Percentiles rank a stretch among this genome's conserved stretches.
Conservation (phyloP, 2,888 invertebrate species). For the Aspidapion aeneum region DNA sequence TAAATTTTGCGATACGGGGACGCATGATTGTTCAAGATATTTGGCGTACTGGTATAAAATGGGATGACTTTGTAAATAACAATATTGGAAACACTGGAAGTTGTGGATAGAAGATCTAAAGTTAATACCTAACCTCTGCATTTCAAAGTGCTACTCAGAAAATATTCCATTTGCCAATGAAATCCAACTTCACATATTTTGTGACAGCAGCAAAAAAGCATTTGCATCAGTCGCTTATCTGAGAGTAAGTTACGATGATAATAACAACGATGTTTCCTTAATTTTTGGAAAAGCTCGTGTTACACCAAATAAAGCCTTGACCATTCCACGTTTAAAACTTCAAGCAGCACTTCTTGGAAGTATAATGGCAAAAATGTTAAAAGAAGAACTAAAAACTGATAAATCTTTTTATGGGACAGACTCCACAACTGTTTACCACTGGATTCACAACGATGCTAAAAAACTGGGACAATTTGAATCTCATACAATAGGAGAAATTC, state of each 20-base stretch:
- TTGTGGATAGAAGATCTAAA: no score
- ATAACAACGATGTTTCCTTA: background rate
- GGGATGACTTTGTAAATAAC: no score
- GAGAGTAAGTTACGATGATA: background rate
- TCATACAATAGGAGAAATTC: background rate
- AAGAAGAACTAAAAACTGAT: constrained; percentile 16
- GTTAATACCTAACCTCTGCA: no score
- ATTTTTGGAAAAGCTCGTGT: no score
- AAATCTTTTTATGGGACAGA: constrained; percentile 30
- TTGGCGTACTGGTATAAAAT: no score
- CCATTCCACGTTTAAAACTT: constrained; percentile 30
- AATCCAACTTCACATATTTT: no score
- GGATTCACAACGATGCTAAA: constrained; percentile 27
- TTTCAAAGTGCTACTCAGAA: no score
- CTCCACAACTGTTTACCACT: constrained; percentile 30
- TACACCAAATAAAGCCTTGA: constrained; percentile 20
- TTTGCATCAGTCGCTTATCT: background rate
- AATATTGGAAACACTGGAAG: no score
- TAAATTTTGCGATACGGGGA: background rate
- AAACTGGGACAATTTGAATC: background rate
- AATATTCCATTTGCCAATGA: no score
- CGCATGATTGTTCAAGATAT: no score
- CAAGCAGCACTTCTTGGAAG: constrained; percentile 16
- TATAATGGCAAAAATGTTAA: constrained; percentile 19
- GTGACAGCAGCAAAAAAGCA: no score